Conservation (phyloP, 2,888 invertebrate species). For the Cataglyphis livida region DNA sequence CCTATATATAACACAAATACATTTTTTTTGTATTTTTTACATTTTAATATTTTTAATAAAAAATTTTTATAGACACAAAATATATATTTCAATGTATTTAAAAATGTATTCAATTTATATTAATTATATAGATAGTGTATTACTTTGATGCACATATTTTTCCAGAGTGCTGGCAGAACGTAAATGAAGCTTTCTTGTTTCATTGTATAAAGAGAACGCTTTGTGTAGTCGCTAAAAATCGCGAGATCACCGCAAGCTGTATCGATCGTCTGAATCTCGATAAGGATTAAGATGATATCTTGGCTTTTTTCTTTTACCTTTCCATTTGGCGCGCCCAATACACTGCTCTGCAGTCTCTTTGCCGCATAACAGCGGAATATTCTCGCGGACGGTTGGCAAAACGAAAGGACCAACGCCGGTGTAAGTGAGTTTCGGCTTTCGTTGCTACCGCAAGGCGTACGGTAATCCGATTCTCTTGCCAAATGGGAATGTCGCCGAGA, state of each 20-base stretch:
- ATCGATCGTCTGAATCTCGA: background rate
- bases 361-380: conserved; percentile 31
- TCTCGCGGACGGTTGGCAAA: conserved; percentile 44
- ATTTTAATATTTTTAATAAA: background rate
- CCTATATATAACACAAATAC: background rate
- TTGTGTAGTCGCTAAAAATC: background rate
- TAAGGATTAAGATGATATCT: conserved; percentile 1
- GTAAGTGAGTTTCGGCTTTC: conserved; percentile 65
- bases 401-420: conserved; percentile 42
- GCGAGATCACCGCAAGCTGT: background rate
- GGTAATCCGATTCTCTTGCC: conserved; percentile 66
- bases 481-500: conserved; percentile 64
- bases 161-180: background rate
- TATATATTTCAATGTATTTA: background rate
- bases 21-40: background rate
- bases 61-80: background rate
- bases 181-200: background rate
- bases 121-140: background rate
- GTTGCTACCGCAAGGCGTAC: conserved; percentile 55
- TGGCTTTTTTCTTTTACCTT: background rate
- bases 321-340: conserved; percentile 9
- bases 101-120: background rate
- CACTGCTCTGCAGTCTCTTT: background rate
- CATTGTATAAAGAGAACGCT: background rate
- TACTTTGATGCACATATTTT: background rate